Evolutionary conservation across 2,797 vertebrate genomes (phyloP).

Genomic region (Microtus agrestis): DNA sequence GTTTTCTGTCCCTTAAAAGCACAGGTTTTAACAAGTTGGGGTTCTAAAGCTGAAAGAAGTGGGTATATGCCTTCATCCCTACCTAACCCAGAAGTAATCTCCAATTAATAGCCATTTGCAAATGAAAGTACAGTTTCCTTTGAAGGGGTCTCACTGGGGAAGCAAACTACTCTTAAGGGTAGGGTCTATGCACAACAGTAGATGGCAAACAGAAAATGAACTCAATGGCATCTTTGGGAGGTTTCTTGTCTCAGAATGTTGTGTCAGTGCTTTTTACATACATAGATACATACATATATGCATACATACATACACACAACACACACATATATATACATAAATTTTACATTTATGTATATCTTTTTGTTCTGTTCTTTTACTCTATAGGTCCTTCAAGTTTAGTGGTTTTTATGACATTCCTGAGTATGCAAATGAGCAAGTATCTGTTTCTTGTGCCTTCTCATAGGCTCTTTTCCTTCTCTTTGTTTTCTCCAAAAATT

Average conservation of each 20-base stretch:
- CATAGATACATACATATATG: too few species aligned
- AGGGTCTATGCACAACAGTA: not conserved
- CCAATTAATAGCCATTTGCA: not conserved
- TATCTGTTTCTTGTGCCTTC: not conserved
- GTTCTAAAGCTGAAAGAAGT: not conserved
- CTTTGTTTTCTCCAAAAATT: not conserved
- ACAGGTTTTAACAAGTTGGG: not conserved
- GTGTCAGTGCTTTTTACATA: not conserved
- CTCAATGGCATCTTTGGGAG: not conserved
- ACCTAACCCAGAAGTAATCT: not conserved
- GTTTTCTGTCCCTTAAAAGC: not conserved
- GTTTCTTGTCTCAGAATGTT: not conserved
- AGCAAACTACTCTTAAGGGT: not conserved
- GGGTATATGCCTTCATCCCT: not conserved
- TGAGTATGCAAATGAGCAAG: not conserved
- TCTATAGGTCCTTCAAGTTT: not conserved
- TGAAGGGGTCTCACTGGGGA: not conserved
- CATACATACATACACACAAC: too few species aligned
- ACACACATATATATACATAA: too few species aligned
- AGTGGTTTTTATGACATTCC: not conserved
- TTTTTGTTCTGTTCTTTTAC: not conserved
- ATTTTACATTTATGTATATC: not conserved
- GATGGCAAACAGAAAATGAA: not conserved
- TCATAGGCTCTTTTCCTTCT: not conserved
- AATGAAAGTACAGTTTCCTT: not conserved